Conservation (phyloP, 2,797 vertebrate species). For the Neostethus bicornis region DNA sequence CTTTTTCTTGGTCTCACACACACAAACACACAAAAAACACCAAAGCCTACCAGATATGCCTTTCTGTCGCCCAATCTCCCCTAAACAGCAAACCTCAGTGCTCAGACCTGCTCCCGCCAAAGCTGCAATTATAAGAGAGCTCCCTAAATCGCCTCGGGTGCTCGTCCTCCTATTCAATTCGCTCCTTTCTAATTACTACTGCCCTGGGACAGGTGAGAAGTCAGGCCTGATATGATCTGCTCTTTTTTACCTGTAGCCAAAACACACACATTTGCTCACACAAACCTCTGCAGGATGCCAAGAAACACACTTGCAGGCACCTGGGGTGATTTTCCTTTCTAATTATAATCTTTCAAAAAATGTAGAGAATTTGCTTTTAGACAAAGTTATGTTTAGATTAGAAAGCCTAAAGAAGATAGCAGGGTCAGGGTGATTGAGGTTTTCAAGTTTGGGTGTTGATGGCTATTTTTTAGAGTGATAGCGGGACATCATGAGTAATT, state of each 20-base stretch:
- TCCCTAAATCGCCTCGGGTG: constrained; percentile 81
- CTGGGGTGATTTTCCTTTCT: constrained; percentile 81
- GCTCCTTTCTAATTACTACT: constrained; percentile 89
- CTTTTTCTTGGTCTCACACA: constrained; percentile 36
- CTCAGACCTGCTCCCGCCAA: constrained; percentile 87
- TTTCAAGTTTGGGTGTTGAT: constrained; percentile 36
- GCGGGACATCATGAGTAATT: constrained; percentile 24
- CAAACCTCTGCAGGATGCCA: constrained; percentile 50
- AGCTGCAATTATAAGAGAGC: constrained; percentile 86
- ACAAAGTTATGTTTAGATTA: constrained; percentile 73
- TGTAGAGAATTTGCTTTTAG: constrained; percentile 81
- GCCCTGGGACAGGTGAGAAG: constrained; percentile 89
- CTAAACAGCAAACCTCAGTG: constrained; percentile 80
- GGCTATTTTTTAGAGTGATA: constrained; percentile 13
- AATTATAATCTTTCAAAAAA: constrained; percentile 86
- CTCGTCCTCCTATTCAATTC: constrained; percentile 83
- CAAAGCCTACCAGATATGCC: constrained; percentile 72
- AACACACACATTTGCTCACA: constrained; percentile 64
- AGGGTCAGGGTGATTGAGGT: constrained; percentile 48
- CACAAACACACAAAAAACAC: constrained; percentile 37
- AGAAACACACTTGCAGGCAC: constrained; percentile 56
- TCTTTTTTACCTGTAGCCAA: constrained; percentile 86
- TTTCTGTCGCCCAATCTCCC: constrained; percentile 82
- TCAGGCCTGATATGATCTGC: constrained; percentile 87
- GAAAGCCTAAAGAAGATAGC: constrained; percentile 34